Conservation (phyloP, 2,113 vertebrate species). For the Calyptomena viridis region DNA sequence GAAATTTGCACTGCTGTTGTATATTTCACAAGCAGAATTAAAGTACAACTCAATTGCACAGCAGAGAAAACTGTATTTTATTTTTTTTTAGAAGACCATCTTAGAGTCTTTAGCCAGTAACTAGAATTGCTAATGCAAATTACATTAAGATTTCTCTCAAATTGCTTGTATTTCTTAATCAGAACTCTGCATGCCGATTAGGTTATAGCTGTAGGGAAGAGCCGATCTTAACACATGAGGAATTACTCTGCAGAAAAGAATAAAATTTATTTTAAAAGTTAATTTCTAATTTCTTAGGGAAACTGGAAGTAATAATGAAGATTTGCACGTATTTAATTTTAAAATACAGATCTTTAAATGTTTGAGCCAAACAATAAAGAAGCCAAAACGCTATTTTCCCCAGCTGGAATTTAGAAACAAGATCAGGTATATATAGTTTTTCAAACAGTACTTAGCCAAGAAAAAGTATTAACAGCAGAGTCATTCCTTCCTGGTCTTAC, state of each 20-base stretch:
- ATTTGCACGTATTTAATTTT: not conserved
- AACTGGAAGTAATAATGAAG: not conserved
- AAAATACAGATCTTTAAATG: not conserved
- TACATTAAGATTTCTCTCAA: slow-evolving; percentile 28
- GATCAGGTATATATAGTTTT: not conserved
- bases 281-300: slow-evolving; percentile 23
- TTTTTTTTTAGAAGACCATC: not conserved
- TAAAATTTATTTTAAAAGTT: slow-evolving; percentile 48
- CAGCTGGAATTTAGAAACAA: slow-evolving; percentile 11
- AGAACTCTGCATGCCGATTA: slow-evolving; percentile 32
- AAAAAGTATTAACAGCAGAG: not conserved
- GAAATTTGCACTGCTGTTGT: not conserved
- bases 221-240: slow-evolving; percentile 31
- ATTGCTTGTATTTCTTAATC: slow-evolving; percentile 38
- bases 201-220: slow-evolving; percentile 27
- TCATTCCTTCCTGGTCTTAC: not conserved
- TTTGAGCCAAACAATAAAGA: not conserved
- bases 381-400: not conserved
- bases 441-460: not conserved
- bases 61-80: not conserved
- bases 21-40: not conserved
- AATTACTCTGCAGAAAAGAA: slow-evolving; percentile 4
- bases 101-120: slow-evolving; percentile 27
- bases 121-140: slow-evolving; percentile 13
- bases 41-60: not conserved